Evolutionary conservation across 2,888 invertebrate species (phyloP), one percentile per base, ranked within the genome.

Genomic region (Teinopalpus imperialis): DNA sequence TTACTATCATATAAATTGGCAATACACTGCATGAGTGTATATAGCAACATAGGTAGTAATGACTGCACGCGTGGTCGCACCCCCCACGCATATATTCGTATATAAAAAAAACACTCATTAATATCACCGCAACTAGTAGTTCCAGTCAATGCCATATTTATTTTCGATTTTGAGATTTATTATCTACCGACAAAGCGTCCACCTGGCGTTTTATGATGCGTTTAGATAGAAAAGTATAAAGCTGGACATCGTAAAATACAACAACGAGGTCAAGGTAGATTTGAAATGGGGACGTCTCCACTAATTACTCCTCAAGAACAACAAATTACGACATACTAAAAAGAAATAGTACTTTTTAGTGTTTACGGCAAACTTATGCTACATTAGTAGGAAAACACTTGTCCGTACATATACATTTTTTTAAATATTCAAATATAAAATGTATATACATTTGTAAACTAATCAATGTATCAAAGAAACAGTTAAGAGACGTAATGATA

Each of bases 181-280:
- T 53, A 52, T 57, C 54, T 56, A 58, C 53, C 54, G 55, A 58
- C 52, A 55, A 61, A 60, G 53, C 55, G 56, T 54, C 65, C 69
- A 73, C 69, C 65, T 67, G 67, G 51, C 54, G 56, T 66, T 80
- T 78, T 72, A 72, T 61, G 68, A 68, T 63, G 56, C 59, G 64
- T 69, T 65, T 53, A 65, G 61, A 69, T 73, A 74, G 67, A 78
- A 78, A 73, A 71, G 64, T 69, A 69, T 78, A 74, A 81, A 78
- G 69, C 69, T 58, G 66, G 63, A 73, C 64, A 69, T 78, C 77
- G 74, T 83, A 81, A 85, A 82, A 61, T 57, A 66, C 52, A 47
- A 58, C 65, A 83, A 76, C 74, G 77, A 77, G 85, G 87, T 85
- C 86, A 86, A 85, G 86, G 85, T 81, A 67, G 59, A 72, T 74